A percentile compares a stretch with the other conserved stretches of the same genome.
These are phyloP conservation scores for Monochamus alternatus DNA, from an alignment of 2,888 invertebrate genomes.

Conservation along the genomic window DNA sequence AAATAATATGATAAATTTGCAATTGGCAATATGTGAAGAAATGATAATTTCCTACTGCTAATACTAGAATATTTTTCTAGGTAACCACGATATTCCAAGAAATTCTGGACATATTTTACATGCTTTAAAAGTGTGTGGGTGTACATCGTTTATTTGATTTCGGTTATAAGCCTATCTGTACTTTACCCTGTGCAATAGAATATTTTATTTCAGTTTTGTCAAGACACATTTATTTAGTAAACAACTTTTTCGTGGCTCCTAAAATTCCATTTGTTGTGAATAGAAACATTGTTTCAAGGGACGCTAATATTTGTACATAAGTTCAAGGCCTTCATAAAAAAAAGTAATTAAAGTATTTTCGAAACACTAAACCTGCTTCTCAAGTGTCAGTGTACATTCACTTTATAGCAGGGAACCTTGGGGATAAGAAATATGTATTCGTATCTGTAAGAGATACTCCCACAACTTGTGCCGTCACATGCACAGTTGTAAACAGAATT, in stretches of 20 bases:
- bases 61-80: too few species aligned
- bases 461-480: not conserved
- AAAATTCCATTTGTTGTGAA: not conserved
- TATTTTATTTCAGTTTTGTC: too few species aligned
- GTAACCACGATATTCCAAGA: too few species aligned
- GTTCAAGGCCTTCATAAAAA: not conserved
- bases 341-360: slow-evolving; percentile 2
- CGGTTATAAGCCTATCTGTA: too few species aligned
- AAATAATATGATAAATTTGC: too few species aligned
- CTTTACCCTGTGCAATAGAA: too few species aligned
- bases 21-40: too few species aligned
- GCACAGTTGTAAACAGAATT: not conserved
- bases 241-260: not conserved
- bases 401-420: not conserved
- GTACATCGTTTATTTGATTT: too few species aligned
- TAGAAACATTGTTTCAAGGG: slow-evolving; percentile 6
- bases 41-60: too few species aligned
- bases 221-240: not conserved
- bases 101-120: too few species aligned
- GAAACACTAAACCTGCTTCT: not conserved
- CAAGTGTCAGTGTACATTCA: not conserved
- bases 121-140: too few species aligned
- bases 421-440: slow-evolving; percentile 1
- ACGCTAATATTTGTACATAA: not conserved
- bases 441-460: slow-evolving; percentile 4